phyloP scores from a whole-genome alignment of 2,113 vertebrate species.

The Tupaia chinensis region DNA sequence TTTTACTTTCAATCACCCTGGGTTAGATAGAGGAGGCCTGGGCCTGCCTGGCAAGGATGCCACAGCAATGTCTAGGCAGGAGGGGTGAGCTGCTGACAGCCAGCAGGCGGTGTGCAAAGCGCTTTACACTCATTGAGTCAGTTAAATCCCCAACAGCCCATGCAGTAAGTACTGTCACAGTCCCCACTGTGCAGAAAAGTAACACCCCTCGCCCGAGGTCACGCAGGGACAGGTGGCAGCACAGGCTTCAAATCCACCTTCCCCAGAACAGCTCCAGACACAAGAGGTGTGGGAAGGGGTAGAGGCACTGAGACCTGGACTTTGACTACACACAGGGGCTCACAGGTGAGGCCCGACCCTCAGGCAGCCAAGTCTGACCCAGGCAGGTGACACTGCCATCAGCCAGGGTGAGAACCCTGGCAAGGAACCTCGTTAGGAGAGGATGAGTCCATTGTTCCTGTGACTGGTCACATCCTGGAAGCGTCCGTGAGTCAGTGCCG shows the following conservation, averaged over 20 bases:
- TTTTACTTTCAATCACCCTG: neutral
- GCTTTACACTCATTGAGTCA: accelerated
- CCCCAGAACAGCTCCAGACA: neutral
- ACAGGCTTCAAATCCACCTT: neutral
- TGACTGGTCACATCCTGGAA: neutral
- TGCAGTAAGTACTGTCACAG: neutral
- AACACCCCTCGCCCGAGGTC: neutral
- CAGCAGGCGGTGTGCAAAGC: neutral
- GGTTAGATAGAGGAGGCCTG: neutral
- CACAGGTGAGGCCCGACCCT: neutral
- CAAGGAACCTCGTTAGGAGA: neutral
- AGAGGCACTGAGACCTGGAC: neutral
- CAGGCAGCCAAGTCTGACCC: neutral
- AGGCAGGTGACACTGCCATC: neutral
- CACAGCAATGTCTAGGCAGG: accelerated
- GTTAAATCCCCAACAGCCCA: neutral
- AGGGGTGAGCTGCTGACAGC: neutral
- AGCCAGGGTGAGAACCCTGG: neutral
- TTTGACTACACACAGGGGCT: neutral
- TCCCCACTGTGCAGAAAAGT: neutral
- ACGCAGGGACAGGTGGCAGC: neutral
- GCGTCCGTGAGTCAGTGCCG: neutral
- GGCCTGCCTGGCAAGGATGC: no score
- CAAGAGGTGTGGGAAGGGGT: neutral
- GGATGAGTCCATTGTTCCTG: neutral